Percentiles rank a stretch among this genome's conserved stretches.
Conservation (phyloP, 2,888 invertebrate species). For the Galeopsomyia nigrocyanea region DNA sequence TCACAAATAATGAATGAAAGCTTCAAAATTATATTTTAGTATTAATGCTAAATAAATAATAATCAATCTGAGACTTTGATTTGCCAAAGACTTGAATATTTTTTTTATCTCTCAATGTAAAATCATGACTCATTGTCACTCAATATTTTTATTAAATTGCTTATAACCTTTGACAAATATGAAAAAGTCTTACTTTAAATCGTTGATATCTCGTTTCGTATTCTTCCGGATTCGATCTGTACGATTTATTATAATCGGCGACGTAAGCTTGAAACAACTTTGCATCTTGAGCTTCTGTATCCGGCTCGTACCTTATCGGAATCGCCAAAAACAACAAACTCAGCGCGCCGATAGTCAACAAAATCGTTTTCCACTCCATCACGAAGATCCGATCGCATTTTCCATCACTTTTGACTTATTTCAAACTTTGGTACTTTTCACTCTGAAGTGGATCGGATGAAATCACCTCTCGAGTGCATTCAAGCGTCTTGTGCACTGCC, state of each 20-base stretch:
- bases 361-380: conserved; percentile 67
- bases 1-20: conserved; percentile 21
- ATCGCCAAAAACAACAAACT: conserved; percentile 69
- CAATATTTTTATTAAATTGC: conserved; percentile 14
- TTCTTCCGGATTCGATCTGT: conserved; percentile 67
- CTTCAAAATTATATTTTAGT: background rate
- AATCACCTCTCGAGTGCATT: background rate
- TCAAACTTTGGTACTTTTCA: background rate
- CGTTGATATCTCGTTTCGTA: conserved; percentile 66
- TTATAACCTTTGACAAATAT: conserved; percentile 22
- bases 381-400: conserved; percentile 38
- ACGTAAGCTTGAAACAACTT: conserved; percentile 70
- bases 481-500: no score
- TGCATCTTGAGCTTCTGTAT: conserved; percentile 56
- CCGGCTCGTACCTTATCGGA: conserved; percentile 65
- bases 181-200: conserved; percentile 65
- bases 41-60: background rate
- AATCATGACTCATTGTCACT: background rate
- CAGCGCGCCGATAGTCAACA: conserved; percentile 61
- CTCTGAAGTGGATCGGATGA: background rate
- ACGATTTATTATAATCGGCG: conserved; percentile 71
- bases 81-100: background rate
- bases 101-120: background rate
- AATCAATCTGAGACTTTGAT: background rate
- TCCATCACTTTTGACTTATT: conserved; percentile 10